Evolutionary conservation across 1,140 invertebrate species (phyloP).

Genomic region (Adoxophyes honmai): DNA sequence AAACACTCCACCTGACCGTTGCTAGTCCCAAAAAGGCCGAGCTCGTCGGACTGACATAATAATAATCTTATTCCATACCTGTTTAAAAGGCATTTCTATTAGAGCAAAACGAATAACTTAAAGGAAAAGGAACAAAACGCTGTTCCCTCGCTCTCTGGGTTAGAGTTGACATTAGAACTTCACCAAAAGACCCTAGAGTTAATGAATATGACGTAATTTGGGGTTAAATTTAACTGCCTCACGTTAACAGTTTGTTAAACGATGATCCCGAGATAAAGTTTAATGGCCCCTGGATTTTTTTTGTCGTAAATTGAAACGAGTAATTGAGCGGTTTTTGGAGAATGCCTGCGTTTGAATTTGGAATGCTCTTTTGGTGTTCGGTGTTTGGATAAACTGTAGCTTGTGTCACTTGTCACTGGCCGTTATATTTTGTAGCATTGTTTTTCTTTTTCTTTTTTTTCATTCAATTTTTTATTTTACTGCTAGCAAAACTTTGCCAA

Average conservation of each 20-base stretch:
- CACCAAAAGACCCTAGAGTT: neutral
- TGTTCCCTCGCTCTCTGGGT: neutral
- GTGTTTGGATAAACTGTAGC: neutral
- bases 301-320: slow-evolving; percentile 12
- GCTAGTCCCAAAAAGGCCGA: neutral
- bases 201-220: slow-evolving; percentile 17
- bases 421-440: too few species aligned
- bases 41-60: slow-evolving; percentile 7
- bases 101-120: neutral
- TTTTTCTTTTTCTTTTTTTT: too few species aligned
- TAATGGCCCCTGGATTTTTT: slow-evolving; percentile 2
- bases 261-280: slow-evolving; percentile 10
- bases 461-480: too few species aligned
- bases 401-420: too few species aligned
- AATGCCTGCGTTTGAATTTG: too few species aligned
- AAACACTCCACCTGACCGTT: neutral
- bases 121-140: too few species aligned
- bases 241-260: slow-evolving; percentile 17
- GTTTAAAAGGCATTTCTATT: slow-evolving; percentile 4
- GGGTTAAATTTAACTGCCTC: slow-evolving; percentile 16
- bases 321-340: neutral
- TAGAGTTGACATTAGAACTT: neutral
- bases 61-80: slow-evolving; percentile 8
- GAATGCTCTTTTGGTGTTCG: too few species aligned
- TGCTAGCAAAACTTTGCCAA: too few species aligned